Evolutionary conservation across 2,888 invertebrate species (phyloP).

Genomic region (Matsumyia berberina): DNA sequence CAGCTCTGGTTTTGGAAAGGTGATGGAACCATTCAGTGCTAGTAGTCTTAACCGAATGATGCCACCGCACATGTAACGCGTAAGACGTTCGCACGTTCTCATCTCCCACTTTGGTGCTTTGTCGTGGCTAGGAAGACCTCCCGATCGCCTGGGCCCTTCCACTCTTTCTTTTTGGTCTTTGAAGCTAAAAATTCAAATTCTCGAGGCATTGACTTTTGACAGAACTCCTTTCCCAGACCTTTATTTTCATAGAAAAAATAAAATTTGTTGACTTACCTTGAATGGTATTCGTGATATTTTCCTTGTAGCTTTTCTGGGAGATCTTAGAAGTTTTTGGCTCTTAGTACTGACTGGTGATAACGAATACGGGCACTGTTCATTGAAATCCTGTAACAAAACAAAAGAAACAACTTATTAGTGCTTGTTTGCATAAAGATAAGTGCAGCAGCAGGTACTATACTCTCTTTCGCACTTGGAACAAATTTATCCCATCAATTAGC

Average conservation of each 20-base stretch:
- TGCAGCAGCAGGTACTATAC: background rate
- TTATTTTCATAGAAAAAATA: background rate
- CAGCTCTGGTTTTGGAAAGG: too few relatives aligned
- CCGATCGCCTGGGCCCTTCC: too few relatives aligned
- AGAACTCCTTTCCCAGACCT: too few relatives aligned
- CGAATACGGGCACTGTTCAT: conserved; percentile 95
- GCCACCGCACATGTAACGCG: too few relatives aligned
- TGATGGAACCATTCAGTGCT: too few relatives aligned
- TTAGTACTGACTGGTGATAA: conserved; percentile 97
- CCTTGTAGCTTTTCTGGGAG: conserved; percentile 98
- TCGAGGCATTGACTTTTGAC: too few relatives aligned
- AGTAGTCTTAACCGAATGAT: too few relatives aligned
- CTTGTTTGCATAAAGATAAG: background rate
- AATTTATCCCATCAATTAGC: conserved; percentile 53
- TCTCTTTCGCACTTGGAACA: conserved; percentile 19
- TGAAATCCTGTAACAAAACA: conserved; percentile 88
- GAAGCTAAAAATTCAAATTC: too few relatives aligned
- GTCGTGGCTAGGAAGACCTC: too few relatives aligned
- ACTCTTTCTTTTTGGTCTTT: too few relatives aligned
- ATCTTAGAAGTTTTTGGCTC: conserved; percentile 96
- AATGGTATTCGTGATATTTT: conserved; percentile 99
- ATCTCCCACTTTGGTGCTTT: too few relatives aligned
- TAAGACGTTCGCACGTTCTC: too few relatives aligned
- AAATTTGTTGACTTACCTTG: conserved; percentile 86
- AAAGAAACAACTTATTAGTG: conserved; percentile 47